Conservation (phyloP, 2,797 vertebrate genomes). For the Glossophaga mutica region DNA sequence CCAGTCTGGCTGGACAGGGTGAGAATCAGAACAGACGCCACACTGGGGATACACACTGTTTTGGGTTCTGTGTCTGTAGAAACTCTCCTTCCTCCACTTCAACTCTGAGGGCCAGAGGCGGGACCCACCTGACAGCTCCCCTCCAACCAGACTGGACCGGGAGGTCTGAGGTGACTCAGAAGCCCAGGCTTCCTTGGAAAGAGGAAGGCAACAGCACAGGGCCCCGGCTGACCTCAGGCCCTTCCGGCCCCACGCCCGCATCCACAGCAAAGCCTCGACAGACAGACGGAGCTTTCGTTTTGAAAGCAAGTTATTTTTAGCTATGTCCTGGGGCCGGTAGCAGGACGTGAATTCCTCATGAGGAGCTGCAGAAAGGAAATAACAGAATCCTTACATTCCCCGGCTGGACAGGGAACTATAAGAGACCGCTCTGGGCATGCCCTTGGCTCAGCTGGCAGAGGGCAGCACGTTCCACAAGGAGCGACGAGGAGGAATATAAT, state of each 20-base stretch:
- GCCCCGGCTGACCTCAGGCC: slow-evolving; percentile 59
- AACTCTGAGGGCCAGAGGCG: neutral
- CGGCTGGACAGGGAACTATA: neutral
- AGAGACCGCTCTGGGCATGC: neutral
- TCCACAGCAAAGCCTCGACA: slow-evolving; percentile 39
- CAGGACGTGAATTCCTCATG: slow-evolving; percentile 70
- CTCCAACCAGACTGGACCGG: neutral
- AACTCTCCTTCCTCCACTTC: neutral
- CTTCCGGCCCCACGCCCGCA: slow-evolving; percentile 55
- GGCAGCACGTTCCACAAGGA: rapidly evolving
- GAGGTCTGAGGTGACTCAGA: slow-evolving; percentile 43
- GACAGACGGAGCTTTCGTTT: slow-evolving; percentile 19
- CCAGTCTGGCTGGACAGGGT: neutral
- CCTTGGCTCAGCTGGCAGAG: neutral
- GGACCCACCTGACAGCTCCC: neutral
- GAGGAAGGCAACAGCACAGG: slow-evolving; percentile 50
- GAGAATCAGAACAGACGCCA: neutral
- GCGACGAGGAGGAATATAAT: neutral
- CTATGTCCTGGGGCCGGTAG: slow-evolving; percentile 67
- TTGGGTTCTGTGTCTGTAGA: neutral
- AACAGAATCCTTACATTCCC: slow-evolving; percentile 56
- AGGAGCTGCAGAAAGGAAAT: slow-evolving; percentile 61
- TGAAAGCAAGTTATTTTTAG: slow-evolving; percentile 73
- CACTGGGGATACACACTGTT: neutral
- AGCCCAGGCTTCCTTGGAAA: slow-evolving; percentile 55